These are phyloP conservation scores for Caenorhabditis afra DNA, from an alignment of 2,888 invertebrate species.

Conservation along the genomic window DNA sequence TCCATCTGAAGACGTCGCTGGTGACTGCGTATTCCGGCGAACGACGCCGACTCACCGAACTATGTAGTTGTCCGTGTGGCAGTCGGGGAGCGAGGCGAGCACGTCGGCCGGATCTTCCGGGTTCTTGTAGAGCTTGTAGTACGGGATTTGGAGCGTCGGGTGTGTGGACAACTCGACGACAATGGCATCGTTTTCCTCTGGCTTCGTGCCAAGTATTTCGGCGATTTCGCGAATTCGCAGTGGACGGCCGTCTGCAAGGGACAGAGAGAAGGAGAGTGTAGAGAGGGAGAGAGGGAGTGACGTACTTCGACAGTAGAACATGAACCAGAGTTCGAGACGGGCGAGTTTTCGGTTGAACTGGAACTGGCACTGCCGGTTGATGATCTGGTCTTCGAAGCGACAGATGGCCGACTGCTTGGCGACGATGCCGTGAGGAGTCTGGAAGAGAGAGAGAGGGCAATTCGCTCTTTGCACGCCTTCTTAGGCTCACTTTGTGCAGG, in stretches of 20 bases:
- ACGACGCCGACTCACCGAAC: constrained; percentile 19
- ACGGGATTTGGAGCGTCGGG: constrained; percentile 58
- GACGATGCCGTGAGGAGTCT: constrained; percentile 47
- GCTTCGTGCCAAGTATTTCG: constrained; percentile 58
- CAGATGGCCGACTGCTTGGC: constrained; percentile 59
- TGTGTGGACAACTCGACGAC: constrained; percentile 55
- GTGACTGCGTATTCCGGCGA: no score
- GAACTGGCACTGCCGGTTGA: constrained; percentile 57
- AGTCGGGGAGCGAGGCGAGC: constrained; percentile 7
- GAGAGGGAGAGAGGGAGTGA: constrained; percentile 10
- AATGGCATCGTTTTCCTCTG: constrained; percentile 58
- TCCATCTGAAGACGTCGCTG: constrained; percentile 39
- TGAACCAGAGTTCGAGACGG: constrained; percentile 58
- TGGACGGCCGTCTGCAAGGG: constrained; percentile 37
- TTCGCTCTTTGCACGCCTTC: background rate
- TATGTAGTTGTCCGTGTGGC: constrained; percentile 28
- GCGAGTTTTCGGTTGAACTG: constrained; percentile 42
- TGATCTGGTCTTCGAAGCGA: constrained; percentile 45
- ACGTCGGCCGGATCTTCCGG: constrained; percentile 47
- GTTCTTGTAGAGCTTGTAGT: constrained; percentile 57
- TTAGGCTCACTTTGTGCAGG: constrained; percentile 43
- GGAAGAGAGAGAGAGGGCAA: no score
- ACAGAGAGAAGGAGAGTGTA: background rate
- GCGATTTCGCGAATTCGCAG: constrained; percentile 48
- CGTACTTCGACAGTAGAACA: constrained; percentile 60